Percentiles rank a stretch among this genome's conserved stretches.
Conservation (phyloP, 2,888 invertebrate genomes). For the Megaustenia siamemsis region DNA sequence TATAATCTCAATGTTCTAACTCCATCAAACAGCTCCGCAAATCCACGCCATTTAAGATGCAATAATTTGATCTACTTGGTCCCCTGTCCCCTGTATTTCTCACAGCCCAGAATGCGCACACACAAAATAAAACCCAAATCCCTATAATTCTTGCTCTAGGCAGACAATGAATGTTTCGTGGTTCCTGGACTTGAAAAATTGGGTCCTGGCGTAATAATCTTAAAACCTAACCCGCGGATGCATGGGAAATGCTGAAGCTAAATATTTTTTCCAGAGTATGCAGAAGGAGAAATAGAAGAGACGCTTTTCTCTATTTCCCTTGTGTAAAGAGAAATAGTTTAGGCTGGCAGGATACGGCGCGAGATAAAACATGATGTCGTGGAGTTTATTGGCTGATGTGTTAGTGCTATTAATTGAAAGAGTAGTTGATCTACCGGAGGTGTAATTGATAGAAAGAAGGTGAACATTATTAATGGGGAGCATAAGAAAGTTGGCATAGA, state of each 20-base stretch:
- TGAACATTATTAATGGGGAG: not conserved
- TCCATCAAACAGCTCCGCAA: not conserved
- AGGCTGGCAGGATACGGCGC: not conserved
- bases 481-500: too few relatives aligned
- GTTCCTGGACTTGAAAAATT: not conserved
- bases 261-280: not conserved
- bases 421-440: not conserved
- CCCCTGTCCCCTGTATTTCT: not conserved
- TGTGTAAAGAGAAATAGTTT: not conserved
- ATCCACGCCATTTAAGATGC: not conserved
- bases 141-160: not conserved
- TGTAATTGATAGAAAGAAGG: not conserved
- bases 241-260: slow-evolving; percentile 2
- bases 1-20: too few relatives aligned
- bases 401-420: too few relatives aligned
- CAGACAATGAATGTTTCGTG: not conserved
- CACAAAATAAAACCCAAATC: not conserved
- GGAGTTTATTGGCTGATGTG: too few relatives aligned
- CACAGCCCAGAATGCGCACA: not conserved
- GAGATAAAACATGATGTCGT: not conserved
- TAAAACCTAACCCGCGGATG: not conserved
- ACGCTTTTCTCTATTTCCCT: not conserved
- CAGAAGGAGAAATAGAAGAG: not conserved
- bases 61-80: not conserved
- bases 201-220: slow-evolving; percentile 1